Evolutionary conservation across 2,888 invertebrate species (phyloP), one percentile per base, ranked within the genome.

Genomic region (Ephialtes manifestator): DNA sequence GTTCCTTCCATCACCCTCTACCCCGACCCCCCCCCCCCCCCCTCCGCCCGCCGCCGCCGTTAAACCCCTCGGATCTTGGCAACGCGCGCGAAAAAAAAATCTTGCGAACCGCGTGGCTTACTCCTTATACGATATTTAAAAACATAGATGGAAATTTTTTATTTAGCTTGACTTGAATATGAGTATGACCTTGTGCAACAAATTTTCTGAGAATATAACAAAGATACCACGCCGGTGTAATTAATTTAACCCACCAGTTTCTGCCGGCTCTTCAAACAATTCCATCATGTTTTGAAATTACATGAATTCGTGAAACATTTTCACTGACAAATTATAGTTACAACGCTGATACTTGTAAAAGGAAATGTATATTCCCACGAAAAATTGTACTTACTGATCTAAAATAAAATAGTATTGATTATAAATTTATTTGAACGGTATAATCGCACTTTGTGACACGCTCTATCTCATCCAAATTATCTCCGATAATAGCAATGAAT

Each of bases 1-100:
- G 85, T 86, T 85, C 84, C 78, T 86, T 85, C 80, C 60, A 72
- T 79, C 70, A 31, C 35, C 18, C 78, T 65, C 20, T 48, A 43
- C 46, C 46, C 31, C 46, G 18, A 48, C 48, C 35, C 51, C 46
- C 46, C 31, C 46, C 28, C 55, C 48, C 35, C 51, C 71, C 58
- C 77, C 28, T 39, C 24, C 55, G 68, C 53, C 78, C 28, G 31
- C n/a, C 53, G 39, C 28, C 51, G 35, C 75, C 68, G 68, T 39
- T n/a, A 39, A 70, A 10, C 31, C 20, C 5, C 48, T 35, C 60
- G 60, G 31, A 63, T 31, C 35, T 31, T 13, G 35, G 35, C n/a
- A 35, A 63, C 39, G 65, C 39, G 65, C n/a, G 39, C 18, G 20
- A 65, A 63, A 63, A 63, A 60, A 35, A 20, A 39, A 65, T 65